A percentile compares a stretch with the other conserved stretches of the same genome.
These are phyloP conservation scores for Platyscapa corneri DNA, from an alignment of 1,140 invertebrate species.

Conservation along the genomic window DNA sequence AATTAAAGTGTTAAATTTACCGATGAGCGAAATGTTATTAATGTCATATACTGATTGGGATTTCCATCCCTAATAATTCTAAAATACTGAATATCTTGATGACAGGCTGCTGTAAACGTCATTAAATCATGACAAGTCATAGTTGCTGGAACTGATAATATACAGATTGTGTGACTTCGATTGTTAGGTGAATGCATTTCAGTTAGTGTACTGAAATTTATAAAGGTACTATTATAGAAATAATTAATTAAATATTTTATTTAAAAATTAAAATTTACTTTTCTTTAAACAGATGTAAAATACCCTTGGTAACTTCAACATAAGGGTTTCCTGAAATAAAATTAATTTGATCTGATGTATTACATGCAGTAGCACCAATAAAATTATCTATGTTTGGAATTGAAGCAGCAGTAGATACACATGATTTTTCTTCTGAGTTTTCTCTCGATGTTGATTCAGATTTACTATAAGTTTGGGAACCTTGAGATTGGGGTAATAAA, in stretches of 20 bases:
- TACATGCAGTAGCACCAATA: constrained; percentile 62
- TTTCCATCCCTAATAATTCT: constrained; percentile 90
- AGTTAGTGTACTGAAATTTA: constrained; percentile 75
- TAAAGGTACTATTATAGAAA: constrained; percentile 19
- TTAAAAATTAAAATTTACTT: constrained; percentile 78
- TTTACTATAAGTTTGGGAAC: constrained; percentile 63
- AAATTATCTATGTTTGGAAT: constrained; percentile 68
- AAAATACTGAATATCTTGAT: constrained; percentile 91
- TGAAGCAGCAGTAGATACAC: constrained; percentile 65
- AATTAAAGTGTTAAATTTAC: constrained; percentile 65
- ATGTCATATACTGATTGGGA: constrained; percentile 98
- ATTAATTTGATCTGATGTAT: constrained; percentile 78
- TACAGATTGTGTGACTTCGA: constrained; percentile 90
- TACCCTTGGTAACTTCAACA: constrained; percentile 96
- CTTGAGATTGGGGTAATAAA: constrained; percentile 56
- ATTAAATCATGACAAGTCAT: constrained; percentile 95
- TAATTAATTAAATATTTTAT: constrained; percentile 19
- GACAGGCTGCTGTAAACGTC: constrained; percentile 95
- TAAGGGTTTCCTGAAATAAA: constrained; percentile 98
- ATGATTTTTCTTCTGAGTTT: constrained; percentile 71
- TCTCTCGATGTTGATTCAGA: constrained; percentile 64
- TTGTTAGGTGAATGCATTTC: constrained; percentile 80
- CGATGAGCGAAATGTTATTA: constrained; percentile 87
- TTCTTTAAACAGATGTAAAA: constrained; percentile 97
- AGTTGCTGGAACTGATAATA: constrained; percentile 93